Evolutionary conservation across 2,113 vertebrate species (phyloP), one percentile per base, ranked within the genome.

Genomic region (Ailuropoda melanoleuca): DNA sequence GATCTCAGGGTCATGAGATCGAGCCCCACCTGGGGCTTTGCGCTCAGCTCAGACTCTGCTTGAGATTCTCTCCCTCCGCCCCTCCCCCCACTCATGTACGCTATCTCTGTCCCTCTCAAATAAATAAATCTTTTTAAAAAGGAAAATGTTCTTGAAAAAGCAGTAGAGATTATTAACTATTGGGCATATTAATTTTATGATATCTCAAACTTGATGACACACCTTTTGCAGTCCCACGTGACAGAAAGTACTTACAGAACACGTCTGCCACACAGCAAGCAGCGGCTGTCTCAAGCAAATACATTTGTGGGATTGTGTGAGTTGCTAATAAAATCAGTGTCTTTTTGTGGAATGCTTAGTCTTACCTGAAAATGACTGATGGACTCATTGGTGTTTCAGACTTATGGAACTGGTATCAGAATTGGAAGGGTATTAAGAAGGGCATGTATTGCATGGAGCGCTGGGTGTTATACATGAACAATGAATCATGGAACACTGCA

Each of bases 191-290:
- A 8, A 37, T 6, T 46, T 75, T 24, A 18, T 8, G 31, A 18
- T 26, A 15, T 34, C 31, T 18, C 31, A 1, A 66, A 48, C 29
- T 21, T 14, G 3, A 12, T 19, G 4, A 4, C 15, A 3, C 48
- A 9, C 11, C 13, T 34, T 80, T 11, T 15, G 55, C 18, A 21
- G 31, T 4, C 23, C 13, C 14, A 1, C 39, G 88, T 23, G 15
- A 58, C 0, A 4, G 24, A 12, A 72, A 56, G 48, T 4, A 21
- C 50, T 19, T 26, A 6, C 0, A 7, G 56, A 34, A 15, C 62
- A 34, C 3, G 2, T 7, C 13, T 9, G 34, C 50, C 24, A 3
- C 12, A 0, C 15, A 23, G 58, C 17, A 7, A 17, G 11, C 18
- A 5, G 0, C 0, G 13, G 26, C 13, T 31, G 37, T 14, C 56